Evolutionary conservation across 2,113 vertebrate genomes (phyloP), one percentile per base, ranked within the genome.

Genomic region (Oenanthe melanoleuca): DNA sequence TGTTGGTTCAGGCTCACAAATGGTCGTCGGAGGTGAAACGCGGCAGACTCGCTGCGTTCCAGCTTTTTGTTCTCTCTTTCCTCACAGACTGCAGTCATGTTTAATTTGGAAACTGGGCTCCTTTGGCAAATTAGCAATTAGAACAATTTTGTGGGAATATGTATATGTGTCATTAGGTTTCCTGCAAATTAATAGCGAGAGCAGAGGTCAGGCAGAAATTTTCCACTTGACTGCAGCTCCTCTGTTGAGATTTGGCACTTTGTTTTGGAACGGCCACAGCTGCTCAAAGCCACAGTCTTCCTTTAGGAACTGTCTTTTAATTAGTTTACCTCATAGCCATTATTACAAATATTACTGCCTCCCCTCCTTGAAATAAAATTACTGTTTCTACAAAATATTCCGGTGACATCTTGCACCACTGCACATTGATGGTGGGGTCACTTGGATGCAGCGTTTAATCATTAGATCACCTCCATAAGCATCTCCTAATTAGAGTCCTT

Each of bases 121-220:
- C 98, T 99, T 99, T 97, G 97, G 98, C 98, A 99, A 99, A 99
- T 99, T 99, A 99, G 99, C 99, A 99, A 99, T 99, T 99, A 99
- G 98, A 99, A 98, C 98, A 99, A 99, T 99, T 99, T 99, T 98
- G 98, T 98, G 98, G 98, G 98, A 99, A 99, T 99, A 98, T 99
- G 99, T 99, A 99, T 99, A 98, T 99, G 98, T 99, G 99, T 99
- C 99, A 99, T 99, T 99, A 99, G 99, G 98, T 98, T 98, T 98
- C 98, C 98, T 98, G 98, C 98, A 99, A 99, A 99, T 99, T 99
- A 99, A 99, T 99, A 99, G 98, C 97, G 56, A 97, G 98, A 98
- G 98, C 98, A 98, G 97, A 98, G 99, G 98, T 99, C 99, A 98
- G 98, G 97, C 98, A 97, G 97, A 98, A 98, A 98, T 99, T 99